These are phyloP conservation scores for Numenius arquata DNA, from an alignment of 2,113 vertebrate genomes.

Conservation along the genomic window DNA sequence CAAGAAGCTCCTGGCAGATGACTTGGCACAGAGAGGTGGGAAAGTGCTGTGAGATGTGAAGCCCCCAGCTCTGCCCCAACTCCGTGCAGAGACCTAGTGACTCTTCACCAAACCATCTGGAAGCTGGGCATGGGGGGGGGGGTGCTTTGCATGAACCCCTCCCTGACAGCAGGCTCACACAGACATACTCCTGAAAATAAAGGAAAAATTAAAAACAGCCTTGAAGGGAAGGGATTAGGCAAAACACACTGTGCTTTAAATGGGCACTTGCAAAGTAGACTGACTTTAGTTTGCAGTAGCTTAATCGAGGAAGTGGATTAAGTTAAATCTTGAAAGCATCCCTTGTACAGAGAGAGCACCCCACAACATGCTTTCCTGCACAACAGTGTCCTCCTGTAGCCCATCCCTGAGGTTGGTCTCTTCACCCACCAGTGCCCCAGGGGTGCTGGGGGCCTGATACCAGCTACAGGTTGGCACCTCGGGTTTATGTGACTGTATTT, in stretches of 20 bases:
- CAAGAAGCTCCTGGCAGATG: neutral
- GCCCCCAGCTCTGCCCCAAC: neutral
- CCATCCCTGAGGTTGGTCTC: neutral
- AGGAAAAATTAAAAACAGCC: neutral
- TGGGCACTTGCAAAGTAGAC: neutral
- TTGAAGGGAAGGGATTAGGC: neutral
- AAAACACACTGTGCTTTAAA: neutral
- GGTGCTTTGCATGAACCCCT: neutral
- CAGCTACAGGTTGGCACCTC: neutral
- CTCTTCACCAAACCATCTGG: neutral
- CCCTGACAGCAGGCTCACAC: neutral
- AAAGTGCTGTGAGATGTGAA: neutral
- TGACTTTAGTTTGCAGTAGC: neutral
- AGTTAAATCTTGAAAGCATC: neutral
- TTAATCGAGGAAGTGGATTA: neutral
- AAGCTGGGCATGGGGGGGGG: neutral
- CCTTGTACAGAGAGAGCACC: neutral
- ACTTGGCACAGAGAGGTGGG: neutral
- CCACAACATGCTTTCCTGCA: neutral
- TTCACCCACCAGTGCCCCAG: neutral
- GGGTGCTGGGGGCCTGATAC: too few species aligned
- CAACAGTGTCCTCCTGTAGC: neutral
- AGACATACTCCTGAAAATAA: neutral
- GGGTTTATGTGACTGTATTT: neutral
- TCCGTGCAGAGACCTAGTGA: neutral